Evolutionary conservation across 2,113 vertebrate species (phyloP).

Genomic region (Pygoscelis adeliae): DNA sequence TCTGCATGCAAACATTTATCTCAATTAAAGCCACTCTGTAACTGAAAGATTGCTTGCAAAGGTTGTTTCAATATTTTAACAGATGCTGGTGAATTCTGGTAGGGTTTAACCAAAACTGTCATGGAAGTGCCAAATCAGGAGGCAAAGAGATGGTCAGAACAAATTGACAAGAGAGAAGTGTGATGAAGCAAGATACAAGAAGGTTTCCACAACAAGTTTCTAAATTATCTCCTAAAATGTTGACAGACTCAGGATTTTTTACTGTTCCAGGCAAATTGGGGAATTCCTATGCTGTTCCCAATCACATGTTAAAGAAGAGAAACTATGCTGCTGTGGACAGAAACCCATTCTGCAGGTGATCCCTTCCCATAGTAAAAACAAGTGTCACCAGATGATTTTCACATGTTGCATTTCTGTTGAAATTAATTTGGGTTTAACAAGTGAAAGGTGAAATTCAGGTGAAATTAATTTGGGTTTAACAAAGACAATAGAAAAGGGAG

Average conservation of each 20-base stretch:
- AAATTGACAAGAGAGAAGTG: neutral
- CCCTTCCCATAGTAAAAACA: neutral
- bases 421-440: neutral
- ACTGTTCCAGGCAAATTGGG: neutral
- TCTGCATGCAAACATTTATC: neutral
- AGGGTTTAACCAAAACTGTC: neutral
- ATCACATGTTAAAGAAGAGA: neutral
- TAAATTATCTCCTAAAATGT: neutral
- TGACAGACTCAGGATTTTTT: neutral
- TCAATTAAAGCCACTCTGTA: neutral
- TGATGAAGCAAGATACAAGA: neutral
- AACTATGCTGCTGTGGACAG: neutral
- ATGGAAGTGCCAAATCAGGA: neutral
- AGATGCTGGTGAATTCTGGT: neutral
- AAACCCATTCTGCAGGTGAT: neutral
- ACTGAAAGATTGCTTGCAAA: neutral
- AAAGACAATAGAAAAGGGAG: neutral
- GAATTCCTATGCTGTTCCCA: neutral
- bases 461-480: neutral
- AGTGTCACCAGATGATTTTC: neutral
- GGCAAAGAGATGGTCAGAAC: neutral
- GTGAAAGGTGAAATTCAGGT: neutral
- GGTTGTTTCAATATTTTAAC: neutral
- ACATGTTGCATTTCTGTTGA: neutral
- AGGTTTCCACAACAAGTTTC: neutral